Evolutionary conservation across 2,888 invertebrate genomes (phyloP), one percentile per base, ranked within the genome.

Genomic region (Aleiodes testaceus): DNA sequence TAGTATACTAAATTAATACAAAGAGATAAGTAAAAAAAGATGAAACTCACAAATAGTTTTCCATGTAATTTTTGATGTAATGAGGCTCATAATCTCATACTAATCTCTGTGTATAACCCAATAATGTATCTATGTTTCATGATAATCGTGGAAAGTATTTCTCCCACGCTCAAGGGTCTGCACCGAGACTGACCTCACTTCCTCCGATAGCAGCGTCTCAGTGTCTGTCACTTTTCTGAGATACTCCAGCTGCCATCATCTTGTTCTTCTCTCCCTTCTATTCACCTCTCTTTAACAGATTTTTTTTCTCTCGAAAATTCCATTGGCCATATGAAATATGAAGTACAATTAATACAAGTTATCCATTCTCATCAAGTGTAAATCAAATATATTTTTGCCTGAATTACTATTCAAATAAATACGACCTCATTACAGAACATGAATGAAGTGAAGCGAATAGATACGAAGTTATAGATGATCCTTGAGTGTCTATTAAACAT

Each of bases 141-240:
- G 72, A 77, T 75, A 75, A 78, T 76, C 69, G 66, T 75, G 74
- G 74, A 78, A 79, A 80, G 78, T 63, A 61, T 71, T 75, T 73
- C 74, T 84, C 80, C 77, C 81, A 82, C 79, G 79, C 73, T 77
- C 79, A 69, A 74, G 73, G 49, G 72, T 66, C 72, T 52, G 42
- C 66, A 42, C 12, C 68, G 82, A 83, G 84, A 81, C 86, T 83
- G 87, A 87, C 86, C 87, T 82, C 85, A 85, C 87, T 87, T 87
- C 87, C 87, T 86, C 80, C 80, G 87, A 87, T 87, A 87, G 85
- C 82, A 83, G 82, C 81, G 81, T 82, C 84, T 82, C 77, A 75
- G 79, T 79, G 82, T 83, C 84, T 83, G 78, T 78, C 78, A 78
- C 78, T 79, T 77, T 77, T 77, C 69, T 42, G 16, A 45, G 22